These are phyloP conservation scores for Suillia variegata DNA, from an alignment of 2,888 invertebrate species.

Conservation along the genomic window DNA sequence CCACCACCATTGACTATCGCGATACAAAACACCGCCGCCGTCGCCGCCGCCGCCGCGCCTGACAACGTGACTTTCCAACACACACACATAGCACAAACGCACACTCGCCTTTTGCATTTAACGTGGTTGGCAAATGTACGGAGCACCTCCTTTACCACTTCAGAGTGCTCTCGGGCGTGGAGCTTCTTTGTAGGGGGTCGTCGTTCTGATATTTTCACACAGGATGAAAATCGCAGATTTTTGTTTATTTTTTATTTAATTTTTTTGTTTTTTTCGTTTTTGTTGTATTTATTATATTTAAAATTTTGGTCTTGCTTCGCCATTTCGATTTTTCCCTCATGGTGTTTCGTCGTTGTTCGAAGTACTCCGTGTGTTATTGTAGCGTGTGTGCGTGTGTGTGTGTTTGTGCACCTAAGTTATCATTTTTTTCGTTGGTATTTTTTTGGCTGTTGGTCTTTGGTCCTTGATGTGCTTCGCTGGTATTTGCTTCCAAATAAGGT, in stretches of 20 bases:
- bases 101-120: neutral
- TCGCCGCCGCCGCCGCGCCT: neutral
- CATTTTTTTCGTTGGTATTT: neutral
- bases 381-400: too few relatives aligned
- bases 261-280: too few relatives aligned
- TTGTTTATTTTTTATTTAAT: too few relatives aligned
- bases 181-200: neutral
- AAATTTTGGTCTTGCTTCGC: too few relatives aligned
- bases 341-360: neutral
- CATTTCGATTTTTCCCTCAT: neutral
- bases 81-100: too few relatives aligned
- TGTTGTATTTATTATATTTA: too few relatives aligned
- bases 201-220: neutral
- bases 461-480: neutral
- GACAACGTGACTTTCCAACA: neutral
- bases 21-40: neutral
- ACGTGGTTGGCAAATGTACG: too few relatives aligned
- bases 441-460: neutral
- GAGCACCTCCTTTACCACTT: too few relatives aligned
- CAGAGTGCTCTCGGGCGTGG: too few relatives aligned
- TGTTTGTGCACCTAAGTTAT: too few relatives aligned
- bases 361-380: neutral
- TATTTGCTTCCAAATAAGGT: constrained; percentile 15
- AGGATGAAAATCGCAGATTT: neutral
- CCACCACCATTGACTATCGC: neutral